Evolutionary conservation across 2,113 vertebrate species (phyloP), one percentile per base, ranked within the genome.

Genomic region (Pseudolaguvia tuberculata): DNA sequence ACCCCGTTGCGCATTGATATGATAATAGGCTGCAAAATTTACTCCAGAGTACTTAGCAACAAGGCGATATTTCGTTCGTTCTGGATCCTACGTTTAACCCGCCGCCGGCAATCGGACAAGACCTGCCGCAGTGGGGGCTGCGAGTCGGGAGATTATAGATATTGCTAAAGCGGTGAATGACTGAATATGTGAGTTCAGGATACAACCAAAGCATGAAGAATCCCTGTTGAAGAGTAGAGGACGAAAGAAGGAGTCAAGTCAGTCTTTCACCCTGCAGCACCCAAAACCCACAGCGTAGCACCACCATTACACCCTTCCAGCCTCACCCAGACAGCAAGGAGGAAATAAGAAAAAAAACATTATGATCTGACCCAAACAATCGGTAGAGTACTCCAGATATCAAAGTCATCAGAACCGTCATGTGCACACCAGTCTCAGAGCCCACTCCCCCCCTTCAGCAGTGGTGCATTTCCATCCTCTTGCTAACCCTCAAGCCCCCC

Each of bases 21-120:
- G 90, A 31, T 90, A 90, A 91, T 88, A 66, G 74, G 74, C 70
- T 73, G 89, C 88, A 90, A 90, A 90, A 90, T 91, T 91, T 91
- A 90, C 87, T 86, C 83, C 74, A 72, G 78, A 88, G 84, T 88
- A 90, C 88, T 89, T 91, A 88, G 88, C 85, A 88, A 87, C 86
- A 89, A 88, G 88, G 89, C 87, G 87, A 88, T 87, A 84, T 88
- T 79, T 85, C 88, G 87, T 78, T 85, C 75, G 56, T 71, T 73
- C 85, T 79, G 84, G 86, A 83, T 80, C 82, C 47, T 87, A 89
- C 88, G 88, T 89, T 87, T 88, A 87, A 88, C 83, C 84, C 73
- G 72, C 85, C 84, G 81, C 83, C 88, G 88, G 88, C 88, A 90
- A 85, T 86, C 81, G 78, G 81, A 88, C 85, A 86, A 84, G 59